Percentiles rank a stretch among this genome's conserved stretches.
Conservation (phyloP, 2,797 vertebrate species). For the Pipistrellus pygmaeus region DNA sequence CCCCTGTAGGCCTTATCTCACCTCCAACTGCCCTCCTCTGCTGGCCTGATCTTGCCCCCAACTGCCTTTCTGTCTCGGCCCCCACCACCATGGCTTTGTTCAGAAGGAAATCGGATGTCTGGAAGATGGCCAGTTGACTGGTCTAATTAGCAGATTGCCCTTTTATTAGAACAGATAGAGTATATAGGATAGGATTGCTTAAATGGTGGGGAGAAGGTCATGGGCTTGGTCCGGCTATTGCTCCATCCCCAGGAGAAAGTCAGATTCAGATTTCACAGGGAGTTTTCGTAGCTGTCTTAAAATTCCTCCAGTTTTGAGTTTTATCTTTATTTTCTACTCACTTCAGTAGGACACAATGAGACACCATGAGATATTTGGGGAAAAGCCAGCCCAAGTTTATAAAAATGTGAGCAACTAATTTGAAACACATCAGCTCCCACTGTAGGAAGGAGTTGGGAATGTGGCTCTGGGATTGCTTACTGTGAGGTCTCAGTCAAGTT, state of each 20-base stretch:
- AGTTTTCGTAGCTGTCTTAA: background rate
- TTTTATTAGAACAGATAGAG: too few species aligned
- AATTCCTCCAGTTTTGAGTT: background rate
- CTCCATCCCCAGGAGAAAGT: background rate
- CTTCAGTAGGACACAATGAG: background rate
- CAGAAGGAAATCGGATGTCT: too few species aligned
- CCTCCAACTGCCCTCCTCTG: too few species aligned
- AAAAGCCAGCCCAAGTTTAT: background rate
- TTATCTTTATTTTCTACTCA: background rate
- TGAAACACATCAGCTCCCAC: background rate
- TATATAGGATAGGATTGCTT: too few species aligned
- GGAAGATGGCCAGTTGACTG: too few species aligned
- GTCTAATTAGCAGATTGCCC: too few species aligned
- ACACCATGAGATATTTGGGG: background rate
- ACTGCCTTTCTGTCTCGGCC: too few species aligned
- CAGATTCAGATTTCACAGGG: background rate
- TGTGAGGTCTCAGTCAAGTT: background rate
- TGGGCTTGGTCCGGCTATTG: background rate
- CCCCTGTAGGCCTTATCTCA: too few species aligned
- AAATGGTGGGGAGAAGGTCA: background rate
- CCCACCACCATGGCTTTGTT: too few species aligned
- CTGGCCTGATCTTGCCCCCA: too few species aligned
- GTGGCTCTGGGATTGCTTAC: rapidly evolving
- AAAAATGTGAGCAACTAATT: background rate
- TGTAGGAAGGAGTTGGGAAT: background rate